These are phyloP conservation scores for Eremophila alpestris DNA, from an alignment of 2,797 vertebrate genomes.

Conservation along the genomic window DNA sequence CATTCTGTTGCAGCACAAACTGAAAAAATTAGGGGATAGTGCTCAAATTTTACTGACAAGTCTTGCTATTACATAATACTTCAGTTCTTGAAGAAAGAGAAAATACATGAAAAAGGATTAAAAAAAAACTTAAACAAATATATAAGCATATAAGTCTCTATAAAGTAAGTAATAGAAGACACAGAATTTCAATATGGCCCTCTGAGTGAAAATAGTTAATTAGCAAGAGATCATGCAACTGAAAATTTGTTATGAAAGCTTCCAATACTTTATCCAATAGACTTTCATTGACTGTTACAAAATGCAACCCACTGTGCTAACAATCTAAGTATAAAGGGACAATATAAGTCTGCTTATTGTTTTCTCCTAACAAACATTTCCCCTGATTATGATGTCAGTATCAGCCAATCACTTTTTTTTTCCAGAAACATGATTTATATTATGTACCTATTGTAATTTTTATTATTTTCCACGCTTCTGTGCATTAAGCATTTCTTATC, in stretches of 20 bases:
- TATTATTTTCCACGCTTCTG: neutral
- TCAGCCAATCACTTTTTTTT: neutral
- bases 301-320: neutral
- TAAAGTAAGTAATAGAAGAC: neutral
- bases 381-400: slow-evolving; percentile 8
- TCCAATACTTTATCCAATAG: neutral
- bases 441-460: neutral
- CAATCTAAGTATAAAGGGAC: neutral
- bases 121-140: neutral
- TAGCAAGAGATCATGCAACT: neutral
- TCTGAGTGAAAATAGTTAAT: neutral
- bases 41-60: neutral
- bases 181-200: neutral
- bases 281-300: neutral
- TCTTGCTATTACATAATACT: neutral
- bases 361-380: slow-evolving; percentile 31
- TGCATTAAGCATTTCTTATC: neutral
- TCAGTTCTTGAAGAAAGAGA: neutral
- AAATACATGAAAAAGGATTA: neutral
- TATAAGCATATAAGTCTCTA: neutral
- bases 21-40: neutral
- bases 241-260: neutral
- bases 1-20: neutral
- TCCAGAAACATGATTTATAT: slow-evolving; percentile 24
- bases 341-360: neutral